Percentiles rank a stretch among this genome's conserved stretches.
Evolutionary conservation across 2,888 invertebrate species (phyloP).

Genomic region (Sarcophaga caerulescens): DNA sequence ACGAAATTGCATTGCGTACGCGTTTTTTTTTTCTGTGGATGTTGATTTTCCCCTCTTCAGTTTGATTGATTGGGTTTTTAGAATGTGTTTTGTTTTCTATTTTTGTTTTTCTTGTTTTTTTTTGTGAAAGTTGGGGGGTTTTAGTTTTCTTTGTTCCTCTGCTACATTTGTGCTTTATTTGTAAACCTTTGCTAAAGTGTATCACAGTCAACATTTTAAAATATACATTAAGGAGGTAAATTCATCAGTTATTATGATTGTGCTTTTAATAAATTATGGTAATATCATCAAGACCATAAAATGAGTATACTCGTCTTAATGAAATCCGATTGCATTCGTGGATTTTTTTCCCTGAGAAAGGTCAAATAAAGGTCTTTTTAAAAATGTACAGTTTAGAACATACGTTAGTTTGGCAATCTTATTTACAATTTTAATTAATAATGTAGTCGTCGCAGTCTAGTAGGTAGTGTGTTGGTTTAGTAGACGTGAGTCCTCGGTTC

Average conservation of each 20-base stretch:
- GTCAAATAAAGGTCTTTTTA: too few relatives aligned
- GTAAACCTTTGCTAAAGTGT: conserved; percentile 60
- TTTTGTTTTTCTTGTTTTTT: conserved; percentile 2
- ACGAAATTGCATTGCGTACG: conserved; percentile 66
- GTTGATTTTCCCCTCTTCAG: conserved; percentile 43
- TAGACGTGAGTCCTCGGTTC: too few relatives aligned
- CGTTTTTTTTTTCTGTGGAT: conserved; percentile 56
- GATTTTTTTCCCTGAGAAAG: too few relatives aligned
- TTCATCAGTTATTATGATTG: conserved; percentile 31
- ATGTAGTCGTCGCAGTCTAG: too few relatives aligned
- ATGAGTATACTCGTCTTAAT: too few relatives aligned
- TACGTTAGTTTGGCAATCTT: too few relatives aligned
- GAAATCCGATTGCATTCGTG: too few relatives aligned
- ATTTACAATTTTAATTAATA: too few relatives aligned
- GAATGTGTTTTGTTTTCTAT: neutral
- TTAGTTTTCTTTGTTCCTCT: conserved; percentile 64
- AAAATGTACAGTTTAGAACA: too few relatives aligned
- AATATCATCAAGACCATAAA: too few relatives aligned
- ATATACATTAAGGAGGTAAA: neutral
- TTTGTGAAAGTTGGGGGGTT: conserved; percentile 36
- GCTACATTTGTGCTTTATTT: conserved; percentile 58
- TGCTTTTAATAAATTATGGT: neutral
- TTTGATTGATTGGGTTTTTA: conserved; percentile 68
- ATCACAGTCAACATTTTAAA: conserved; percentile 33
- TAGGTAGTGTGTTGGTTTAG: too few relatives aligned